Evolutionary conservation across 2,797 vertebrate species (phyloP).

Genomic region (Hippopotamyrus pictus): DNA sequence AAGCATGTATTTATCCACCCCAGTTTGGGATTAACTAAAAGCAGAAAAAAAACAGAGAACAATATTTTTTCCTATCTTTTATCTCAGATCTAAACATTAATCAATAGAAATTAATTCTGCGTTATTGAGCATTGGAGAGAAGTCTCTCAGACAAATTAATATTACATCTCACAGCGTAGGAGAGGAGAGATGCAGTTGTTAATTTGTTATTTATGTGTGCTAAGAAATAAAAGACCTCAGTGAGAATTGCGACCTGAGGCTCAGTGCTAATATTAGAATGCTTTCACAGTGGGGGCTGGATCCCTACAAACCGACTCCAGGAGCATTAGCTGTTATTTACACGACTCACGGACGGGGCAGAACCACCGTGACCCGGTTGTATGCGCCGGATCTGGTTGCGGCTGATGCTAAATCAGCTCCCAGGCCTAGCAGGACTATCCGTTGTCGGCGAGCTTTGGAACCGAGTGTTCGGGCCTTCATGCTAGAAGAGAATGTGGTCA

Average conservation of each 20-base stretch:
- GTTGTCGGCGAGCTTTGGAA: not conserved
- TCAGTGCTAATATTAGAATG: slow-evolving; percentile 16
- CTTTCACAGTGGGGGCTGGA: slow-evolving; percentile 12
- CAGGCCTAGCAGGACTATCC: not conserved
- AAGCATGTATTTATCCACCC: not conserved
- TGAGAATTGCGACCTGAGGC: slow-evolving; percentile 1
- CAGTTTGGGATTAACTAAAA: not conserved
- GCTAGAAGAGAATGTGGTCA: not conserved
- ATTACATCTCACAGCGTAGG: not conserved
- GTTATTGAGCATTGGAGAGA: not conserved
- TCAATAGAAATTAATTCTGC: not conserved
- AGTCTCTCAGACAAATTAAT: not conserved
- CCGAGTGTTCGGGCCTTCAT: not conserved
- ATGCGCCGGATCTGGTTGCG: not conserved
- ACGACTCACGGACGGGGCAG: not conserved
- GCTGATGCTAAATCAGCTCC: not conserved
- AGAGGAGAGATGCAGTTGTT: not conserved
- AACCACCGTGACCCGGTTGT: not conserved
- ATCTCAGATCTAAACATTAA: not conserved
- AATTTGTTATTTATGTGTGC: not conserved
- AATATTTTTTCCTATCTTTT: not conserved
- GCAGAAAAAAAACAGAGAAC: not conserved
- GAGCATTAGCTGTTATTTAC: slow-evolving; percentile 10
- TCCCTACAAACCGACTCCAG: not conserved
- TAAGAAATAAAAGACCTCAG: slow-evolving; percentile 17